phyloP scores from a whole-genome alignment of 2,113 vertebrate genomes.

The Solea solea region DNA sequence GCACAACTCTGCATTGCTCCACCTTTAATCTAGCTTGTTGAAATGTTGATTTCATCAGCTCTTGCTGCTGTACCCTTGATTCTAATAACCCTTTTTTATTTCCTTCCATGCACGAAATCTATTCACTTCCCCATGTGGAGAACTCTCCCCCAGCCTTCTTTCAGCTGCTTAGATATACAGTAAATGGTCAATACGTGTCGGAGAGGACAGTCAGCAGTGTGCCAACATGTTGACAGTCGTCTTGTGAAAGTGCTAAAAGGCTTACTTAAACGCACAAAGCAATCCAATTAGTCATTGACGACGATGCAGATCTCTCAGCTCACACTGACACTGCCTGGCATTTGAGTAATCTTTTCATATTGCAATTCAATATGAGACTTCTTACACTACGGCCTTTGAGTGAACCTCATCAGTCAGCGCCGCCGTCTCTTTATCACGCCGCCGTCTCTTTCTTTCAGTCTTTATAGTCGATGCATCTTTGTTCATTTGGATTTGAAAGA shows the following conservation, averaged over 20 bases:
- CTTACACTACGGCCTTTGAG: slow-evolving; percentile 46
- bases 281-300: slow-evolving; percentile 33
- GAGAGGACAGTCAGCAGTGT: background rate
- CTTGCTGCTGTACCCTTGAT: background rate
- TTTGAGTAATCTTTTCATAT: slow-evolving; percentile 64
- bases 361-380: slow-evolving; percentile 59
- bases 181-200: slow-evolving; percentile 2
- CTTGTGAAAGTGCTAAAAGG: slow-evolving; percentile 16
- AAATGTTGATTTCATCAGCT: background rate
- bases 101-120: background rate
- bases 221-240: slow-evolving; percentile 7
- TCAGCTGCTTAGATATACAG: background rate
- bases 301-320: slow-evolving; percentile 34
- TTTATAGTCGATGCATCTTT: slow-evolving; percentile 13
- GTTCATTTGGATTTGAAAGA: slow-evolving; percentile 23
- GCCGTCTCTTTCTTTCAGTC: slow-evolving; percentile 26
- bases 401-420: slow-evolving; percentile 50
- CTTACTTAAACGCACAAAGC: slow-evolving; percentile 22
- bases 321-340: slow-evolving; percentile 31
- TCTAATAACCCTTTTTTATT: background rate
- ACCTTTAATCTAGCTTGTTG: too few species aligned
- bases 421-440: slow-evolving; percentile 41
- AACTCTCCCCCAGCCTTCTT: background rate
- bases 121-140: background rate
- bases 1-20: too few species aligned